Percentiles rank a stretch among this genome's conserved stretches.
Conservation (phyloP, 2,888 invertebrate genomes). For the Scelioninae gen. 1 region DNA sequence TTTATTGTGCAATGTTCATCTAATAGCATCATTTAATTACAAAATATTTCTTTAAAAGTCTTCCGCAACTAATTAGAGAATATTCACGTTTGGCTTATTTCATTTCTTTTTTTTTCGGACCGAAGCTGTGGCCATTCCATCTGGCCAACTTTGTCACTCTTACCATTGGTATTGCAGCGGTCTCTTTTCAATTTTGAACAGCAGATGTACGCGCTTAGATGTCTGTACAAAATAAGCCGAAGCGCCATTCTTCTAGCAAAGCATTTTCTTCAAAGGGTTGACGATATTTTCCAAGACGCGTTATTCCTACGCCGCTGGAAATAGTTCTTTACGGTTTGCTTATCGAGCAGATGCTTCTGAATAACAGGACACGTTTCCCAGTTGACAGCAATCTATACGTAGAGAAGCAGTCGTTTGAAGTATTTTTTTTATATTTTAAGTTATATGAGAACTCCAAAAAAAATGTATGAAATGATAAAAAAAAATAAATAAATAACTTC, state of each 20-base stretch:
- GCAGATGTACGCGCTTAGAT: slow-evolving; percentile 57
- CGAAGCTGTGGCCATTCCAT: slow-evolving; percentile 28
- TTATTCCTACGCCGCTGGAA: slow-evolving; percentile 38
- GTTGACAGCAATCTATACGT: slow-evolving; percentile 23
- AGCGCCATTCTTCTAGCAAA: slow-evolving; percentile 43
- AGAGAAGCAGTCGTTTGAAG: slow-evolving; percentile 2
- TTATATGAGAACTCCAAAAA: too few relatives aligned
- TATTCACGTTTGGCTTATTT: slow-evolving; percentile 52
- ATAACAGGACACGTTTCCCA: slow-evolving; percentile 24
- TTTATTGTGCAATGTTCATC: too few relatives aligned
- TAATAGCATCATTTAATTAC: slow-evolving; percentile 22
- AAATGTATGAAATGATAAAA: too few relatives aligned
- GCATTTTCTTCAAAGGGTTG: slow-evolving; percentile 64
- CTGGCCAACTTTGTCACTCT: slow-evolving; percentile 2
- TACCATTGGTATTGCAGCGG: not conserved
- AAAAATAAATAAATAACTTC: too few relatives aligned
- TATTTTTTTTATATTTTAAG: too few relatives aligned
- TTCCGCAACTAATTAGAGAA: slow-evolving; percentile 46
- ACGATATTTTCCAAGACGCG: slow-evolving; percentile 59
- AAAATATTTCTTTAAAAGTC: slow-evolving; percentile 26
- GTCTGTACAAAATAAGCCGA: slow-evolving; percentile 43
- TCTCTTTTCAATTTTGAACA: slow-evolving; percentile 50
- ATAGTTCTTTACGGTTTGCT: slow-evolving; percentile 44
- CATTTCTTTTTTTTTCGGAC: slow-evolving; percentile 40
- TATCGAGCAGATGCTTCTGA: slow-evolving; percentile 46